Evolutionary conservation across 35 echinoderm and acorn worm species (phyloP), one percentile per base, ranked within the genome.

Genomic region (Apostichopus californicus): DNA sequence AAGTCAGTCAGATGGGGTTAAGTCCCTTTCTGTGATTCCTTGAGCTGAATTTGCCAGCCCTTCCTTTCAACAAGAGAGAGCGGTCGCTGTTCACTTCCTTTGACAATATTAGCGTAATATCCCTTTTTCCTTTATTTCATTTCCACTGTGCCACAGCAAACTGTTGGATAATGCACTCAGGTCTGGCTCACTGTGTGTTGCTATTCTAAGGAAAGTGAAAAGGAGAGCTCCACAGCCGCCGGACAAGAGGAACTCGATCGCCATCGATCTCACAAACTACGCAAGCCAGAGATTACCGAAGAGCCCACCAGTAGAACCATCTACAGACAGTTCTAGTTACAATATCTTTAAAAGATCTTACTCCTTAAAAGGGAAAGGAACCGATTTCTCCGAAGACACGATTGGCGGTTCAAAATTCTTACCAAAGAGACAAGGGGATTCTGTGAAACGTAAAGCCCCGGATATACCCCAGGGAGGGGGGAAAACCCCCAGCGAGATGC

Each of bases 81-180:
- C 12, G 28, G 60, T 26, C 13, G 20, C 8, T 24, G 60, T 66
- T 89, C 61, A 89, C 46, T 89, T 89, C 34, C 63, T 73, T 72
- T 85, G 55, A 59, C 57, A 59, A 59, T 52, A 85, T 59, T 60
- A 85, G 55, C 81, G 54, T 85, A 58, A 85, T 58, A 22, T 59
- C 81, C 81, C 81, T 58, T 85, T 53, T 61, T 57, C 55, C 86
- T 73, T 72, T 72, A 34, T 89, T 89, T 73, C 86, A 89, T 89
- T 72, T 85, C 54, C 81, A 89, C 86, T 66, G 14, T 46, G 7
- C 58, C 86, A 72, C 86, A 89, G 86, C 17, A 89, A 89, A 26
- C 86, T 89, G 68, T 66, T 89, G 63, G 86, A 89, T n/a, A 68
- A 89, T 89, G 86, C 86, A 72, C 86, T 89, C 64, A 89, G 34